Evolutionary conservation across 2,888 invertebrate genomes (phyloP).

Genomic region (Stenolophus ochropezus): DNA sequence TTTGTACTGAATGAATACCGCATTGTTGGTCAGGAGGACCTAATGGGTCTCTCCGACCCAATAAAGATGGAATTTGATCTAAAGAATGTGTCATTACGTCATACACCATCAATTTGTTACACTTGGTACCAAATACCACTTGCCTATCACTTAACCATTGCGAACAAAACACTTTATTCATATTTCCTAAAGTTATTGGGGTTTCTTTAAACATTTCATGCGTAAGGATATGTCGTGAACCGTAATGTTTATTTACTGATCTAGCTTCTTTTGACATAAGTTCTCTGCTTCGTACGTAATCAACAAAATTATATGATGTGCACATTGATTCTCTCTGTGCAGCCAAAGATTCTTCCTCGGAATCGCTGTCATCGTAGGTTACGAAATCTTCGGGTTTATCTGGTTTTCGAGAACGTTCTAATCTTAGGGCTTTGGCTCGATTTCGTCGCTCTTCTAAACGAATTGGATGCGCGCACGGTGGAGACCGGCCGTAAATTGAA

Average conservation of each 20-base stretch:
- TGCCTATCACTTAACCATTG: constrained; percentile 97
- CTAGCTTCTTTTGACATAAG: constrained; percentile 82
- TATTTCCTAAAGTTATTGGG: constrained; percentile 86
- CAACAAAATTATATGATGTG: constrained; percentile 90
- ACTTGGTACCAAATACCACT: constrained; percentile 97
- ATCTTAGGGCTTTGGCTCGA: constrained; percentile 78
- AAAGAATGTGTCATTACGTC: constrained; percentile 91
- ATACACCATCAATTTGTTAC: constrained; percentile 96
- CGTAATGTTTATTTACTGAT: constrained; percentile 85
- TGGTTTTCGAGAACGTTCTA: constrained; percentile 86
- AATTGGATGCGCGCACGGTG: constrained; percentile 83
- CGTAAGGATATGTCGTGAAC: constrained; percentile 90
- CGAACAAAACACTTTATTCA: constrained; percentile 96
- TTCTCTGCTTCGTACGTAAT: constrained; percentile 88
- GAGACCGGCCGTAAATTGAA: constrained; percentile 83
- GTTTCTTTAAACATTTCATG: constrained; percentile 93
- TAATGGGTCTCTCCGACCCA: constrained; percentile 78
- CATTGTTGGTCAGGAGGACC: constrained; percentile 82
- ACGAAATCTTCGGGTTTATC: constrained; percentile 94
- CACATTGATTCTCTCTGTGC: constrained; percentile 83
- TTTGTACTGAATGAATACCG: constrained; percentile 94
- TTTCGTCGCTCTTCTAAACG: constrained; percentile 85
- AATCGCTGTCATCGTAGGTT: constrained; percentile 91
- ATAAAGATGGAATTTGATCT: constrained; percentile 91
- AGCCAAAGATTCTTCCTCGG: constrained; percentile 86